Conservation (phyloP, 2,888 invertebrate genomes). For the Plagodis dolabraria region DNA sequence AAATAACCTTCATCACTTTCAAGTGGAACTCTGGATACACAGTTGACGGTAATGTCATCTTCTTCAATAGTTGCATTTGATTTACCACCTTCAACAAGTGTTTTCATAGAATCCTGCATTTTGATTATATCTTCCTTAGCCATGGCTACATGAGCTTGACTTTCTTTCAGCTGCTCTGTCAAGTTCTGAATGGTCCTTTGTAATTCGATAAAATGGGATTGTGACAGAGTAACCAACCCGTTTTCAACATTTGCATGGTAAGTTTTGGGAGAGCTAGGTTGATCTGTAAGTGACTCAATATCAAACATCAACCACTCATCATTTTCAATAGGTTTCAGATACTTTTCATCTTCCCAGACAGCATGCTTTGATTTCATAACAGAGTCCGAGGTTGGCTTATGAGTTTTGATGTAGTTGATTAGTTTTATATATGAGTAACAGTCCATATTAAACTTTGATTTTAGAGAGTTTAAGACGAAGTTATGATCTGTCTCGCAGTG, state of each 20-base stretch:
- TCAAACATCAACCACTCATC: slow-evolving; percentile 95
- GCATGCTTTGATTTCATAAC: slow-evolving; percentile 79
- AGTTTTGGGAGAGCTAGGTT: slow-evolving; percentile 68
- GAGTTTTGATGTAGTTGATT: slow-evolving; percentile 90
- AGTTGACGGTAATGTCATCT: slow-evolving; percentile 53
- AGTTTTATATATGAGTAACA: slow-evolving; percentile 92
- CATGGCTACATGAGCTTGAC: slow-evolving; percentile 83
- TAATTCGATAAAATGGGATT: slow-evolving; percentile 85
- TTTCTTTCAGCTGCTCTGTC: slow-evolving; percentile 85
- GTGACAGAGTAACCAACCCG: slow-evolving; percentile 85
- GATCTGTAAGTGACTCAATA: slow-evolving; percentile 78
- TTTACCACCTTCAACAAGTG: slow-evolving; percentile 74
- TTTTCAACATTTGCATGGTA: slow-evolving; percentile 87
- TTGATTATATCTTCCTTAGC: slow-evolving; percentile 85
- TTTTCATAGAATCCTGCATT: slow-evolving; percentile 86
- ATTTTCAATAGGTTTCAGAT: slow-evolving; percentile 90
- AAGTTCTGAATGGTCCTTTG: slow-evolving; percentile 85
- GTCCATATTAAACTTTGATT: slow-evolving; percentile 90
- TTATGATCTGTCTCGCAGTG: slow-evolving; percentile 88
- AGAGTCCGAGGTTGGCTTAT: slow-evolving; percentile 84
- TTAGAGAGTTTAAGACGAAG: slow-evolving; percentile 87
- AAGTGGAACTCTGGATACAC: slow-evolving; percentile 78
- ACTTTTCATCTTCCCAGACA: slow-evolving; percentile 91
- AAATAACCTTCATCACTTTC: slow-evolving; percentile 92
- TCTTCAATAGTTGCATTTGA: slow-evolving; percentile 43